Conservation (phyloP, 2,888 invertebrate species). For the Epinotia ramella region DNA sequence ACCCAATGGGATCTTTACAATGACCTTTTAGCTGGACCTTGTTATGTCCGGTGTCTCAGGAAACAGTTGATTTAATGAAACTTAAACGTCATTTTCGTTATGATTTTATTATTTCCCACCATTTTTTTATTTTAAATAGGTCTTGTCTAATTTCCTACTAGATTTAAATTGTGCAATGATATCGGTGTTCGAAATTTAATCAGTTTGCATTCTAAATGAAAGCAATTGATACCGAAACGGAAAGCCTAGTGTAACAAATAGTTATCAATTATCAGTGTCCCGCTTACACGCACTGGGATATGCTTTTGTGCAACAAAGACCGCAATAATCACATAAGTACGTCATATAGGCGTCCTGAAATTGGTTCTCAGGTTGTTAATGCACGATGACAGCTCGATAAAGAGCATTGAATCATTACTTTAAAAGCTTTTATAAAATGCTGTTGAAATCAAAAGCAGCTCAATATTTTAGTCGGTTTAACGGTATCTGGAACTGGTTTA, state of each 20-base stretch:
- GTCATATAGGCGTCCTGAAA: not conserved
- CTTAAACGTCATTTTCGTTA: no score
- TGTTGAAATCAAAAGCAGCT: not conserved
- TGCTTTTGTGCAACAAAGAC: not conserved
- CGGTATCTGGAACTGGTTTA: not conserved
- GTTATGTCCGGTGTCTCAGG: no score
- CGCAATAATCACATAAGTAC: not conserved
- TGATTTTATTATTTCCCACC: no score
- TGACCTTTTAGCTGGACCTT: no score
- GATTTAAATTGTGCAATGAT: not conserved
- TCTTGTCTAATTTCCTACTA: no score
- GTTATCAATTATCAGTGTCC: not conserved
- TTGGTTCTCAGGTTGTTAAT: not conserved
- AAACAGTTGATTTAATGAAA: no score
- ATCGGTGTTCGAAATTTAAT: not conserved
- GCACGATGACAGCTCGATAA: not conserved
- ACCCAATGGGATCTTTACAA: no score
- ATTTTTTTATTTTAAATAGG: no score
- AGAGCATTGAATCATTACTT: not conserved
- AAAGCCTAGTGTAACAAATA: not conserved
- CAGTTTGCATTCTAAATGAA: not conserved
- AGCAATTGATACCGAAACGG: slow-evolving; percentile 1
- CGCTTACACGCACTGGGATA: not conserved
- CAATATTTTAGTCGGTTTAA: not conserved
- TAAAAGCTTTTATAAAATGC: not conserved